Percentiles rank a stretch among this genome's conserved stretches.
Evolutionary conservation across 2,888 invertebrate species (phyloP).

Genomic region (Stenurella melanura): DNA sequence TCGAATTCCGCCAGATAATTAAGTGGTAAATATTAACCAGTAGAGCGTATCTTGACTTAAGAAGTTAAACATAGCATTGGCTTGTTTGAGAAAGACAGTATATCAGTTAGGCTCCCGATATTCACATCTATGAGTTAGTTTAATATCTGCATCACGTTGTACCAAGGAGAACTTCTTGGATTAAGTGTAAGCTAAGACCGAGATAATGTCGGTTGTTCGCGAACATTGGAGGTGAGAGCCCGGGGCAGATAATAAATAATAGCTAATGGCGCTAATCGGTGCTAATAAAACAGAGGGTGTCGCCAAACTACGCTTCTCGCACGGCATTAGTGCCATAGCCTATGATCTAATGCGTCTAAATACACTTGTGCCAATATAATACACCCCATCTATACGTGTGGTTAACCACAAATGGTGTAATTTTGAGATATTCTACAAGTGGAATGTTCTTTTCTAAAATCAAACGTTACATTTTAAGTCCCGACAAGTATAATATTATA

Average conservation of each 20-base stretch:
- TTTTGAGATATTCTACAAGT: conserved; percentile 8
- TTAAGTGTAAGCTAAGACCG: conserved; percentile 58
- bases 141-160: conserved; percentile 59
- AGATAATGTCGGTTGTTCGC: conserved; percentile 60
- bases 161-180: conserved; percentile 56
- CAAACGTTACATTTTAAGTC: neutral
- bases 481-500: neutral
- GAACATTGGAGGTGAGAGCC: conserved; percentile 57
- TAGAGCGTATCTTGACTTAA: conserved; percentile 16
- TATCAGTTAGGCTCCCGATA: conserved; percentile 26
- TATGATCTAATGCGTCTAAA: conserved; percentile 44
- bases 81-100: conserved; percentile 18
- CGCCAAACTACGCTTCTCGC: conserved; percentile 49
- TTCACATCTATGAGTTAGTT: conserved; percentile 39
- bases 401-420: conserved; percentile 15
- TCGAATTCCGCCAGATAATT: conserved; percentile 16
- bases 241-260: conserved; percentile 65
- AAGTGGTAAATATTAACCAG: conserved; percentile 25
- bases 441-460: neutral
- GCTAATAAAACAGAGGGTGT: conserved; percentile 63
- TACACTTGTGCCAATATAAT: conserved; percentile 24
- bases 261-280: conserved; percentile 64
- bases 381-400: conserved; percentile 4
- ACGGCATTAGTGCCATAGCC: conserved; percentile 51
- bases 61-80: conserved; percentile 14